Base-by-base conservation (phyloP, 2,113 vertebrate genomes). In the Paramormyrops kingsleyae region DNA sequence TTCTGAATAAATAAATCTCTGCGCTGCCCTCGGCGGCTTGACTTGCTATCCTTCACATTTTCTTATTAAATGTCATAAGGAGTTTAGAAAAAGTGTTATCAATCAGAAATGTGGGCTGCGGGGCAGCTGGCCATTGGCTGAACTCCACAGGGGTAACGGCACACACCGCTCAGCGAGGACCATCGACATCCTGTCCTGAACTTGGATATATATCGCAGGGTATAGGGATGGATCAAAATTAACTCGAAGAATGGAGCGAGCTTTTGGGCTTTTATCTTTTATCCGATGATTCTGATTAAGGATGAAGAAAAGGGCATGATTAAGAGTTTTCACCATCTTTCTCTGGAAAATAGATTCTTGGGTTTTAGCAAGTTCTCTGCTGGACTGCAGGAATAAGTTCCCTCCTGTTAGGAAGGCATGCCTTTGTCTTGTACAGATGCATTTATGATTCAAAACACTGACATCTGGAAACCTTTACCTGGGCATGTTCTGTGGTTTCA, bases 51-150 rank as follows among this genome's bases (percentile, higher is more conserved):
- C 74, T 42, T 80, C 46, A 85, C 46, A 49, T 44, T 85, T 44
- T 85, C 83, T 85, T 85, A 85, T 85, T 85, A n/a, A n/a, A 47
- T 86, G 83, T 86, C 44, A 86, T 49, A 85, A 49, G 83, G 83
- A 85, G 46, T 85, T 85, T 85, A 44, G 83, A 85, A 85, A 85
- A 85, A n/a, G 42, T 46, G 42, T 49, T 85, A 85, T 49, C 21
- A 49, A 50, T 49, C 44, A 47, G 6, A 50, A 86, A 49, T 27
- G 24, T 24, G 44, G 7, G 44, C 44, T n/a, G 44, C 3, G 44
- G 17, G 10, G 83, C 44, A 49, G 83, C 83, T 86, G 21, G n/a
- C 83, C 24, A 49, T 86, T 86, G 83, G 24, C 83, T 50, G 47
- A 44, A 50, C 24, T 86, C 44, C 47, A 31, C 42, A 24, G 27